phyloP scores from a whole-genome alignment of 2,888 invertebrate species.

The Nudaria mundana region DNA sequence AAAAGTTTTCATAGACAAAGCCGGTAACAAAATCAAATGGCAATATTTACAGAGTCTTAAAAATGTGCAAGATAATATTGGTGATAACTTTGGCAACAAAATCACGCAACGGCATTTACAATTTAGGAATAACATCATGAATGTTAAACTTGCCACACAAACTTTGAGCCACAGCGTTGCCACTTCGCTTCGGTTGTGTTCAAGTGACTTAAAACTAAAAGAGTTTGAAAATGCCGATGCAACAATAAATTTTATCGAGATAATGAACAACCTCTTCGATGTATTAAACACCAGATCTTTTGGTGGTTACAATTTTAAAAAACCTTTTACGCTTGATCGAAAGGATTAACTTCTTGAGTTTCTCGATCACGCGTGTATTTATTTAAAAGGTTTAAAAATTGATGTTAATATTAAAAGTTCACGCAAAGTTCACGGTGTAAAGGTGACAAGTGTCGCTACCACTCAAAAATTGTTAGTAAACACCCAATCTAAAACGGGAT shows the following conservation, averaged over 20 bases:
- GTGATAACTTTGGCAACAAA: constrained; percentile 22
- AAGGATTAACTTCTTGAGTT: neutral
- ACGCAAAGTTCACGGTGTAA: neutral
- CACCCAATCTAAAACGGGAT: neutral
- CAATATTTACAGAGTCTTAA: constrained; percentile 12
- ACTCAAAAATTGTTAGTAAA: neutral
- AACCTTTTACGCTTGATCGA: neutral
- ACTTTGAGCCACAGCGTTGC: constrained; percentile 24
- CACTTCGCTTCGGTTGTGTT: constrained; percentile 15
- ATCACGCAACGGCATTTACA: constrained; percentile 11
- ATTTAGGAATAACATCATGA: constrained; percentile 22
- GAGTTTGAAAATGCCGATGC: constrained; percentile 11
- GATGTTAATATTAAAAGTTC: neutral
- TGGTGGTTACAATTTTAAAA: neutral
- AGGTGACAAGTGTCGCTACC: neutral
- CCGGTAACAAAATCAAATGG: constrained; percentile 12
- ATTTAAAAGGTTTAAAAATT: neutral
- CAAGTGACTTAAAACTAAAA: constrained; percentile 10
- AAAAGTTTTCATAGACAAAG: constrained; percentile 10
- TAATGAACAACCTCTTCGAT: constrained; percentile 16
- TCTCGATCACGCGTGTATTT: neutral
- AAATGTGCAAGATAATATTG: constrained; percentile 20
- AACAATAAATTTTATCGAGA: constrained; percentile 14
- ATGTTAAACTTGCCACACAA: constrained; percentile 23
- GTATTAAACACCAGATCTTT: constrained; percentile 12